These are phyloP conservation scores for Girardia tigrina DNA, from an alignment of 2,888 invertebrate genomes.

Conservation along the genomic window DNA sequence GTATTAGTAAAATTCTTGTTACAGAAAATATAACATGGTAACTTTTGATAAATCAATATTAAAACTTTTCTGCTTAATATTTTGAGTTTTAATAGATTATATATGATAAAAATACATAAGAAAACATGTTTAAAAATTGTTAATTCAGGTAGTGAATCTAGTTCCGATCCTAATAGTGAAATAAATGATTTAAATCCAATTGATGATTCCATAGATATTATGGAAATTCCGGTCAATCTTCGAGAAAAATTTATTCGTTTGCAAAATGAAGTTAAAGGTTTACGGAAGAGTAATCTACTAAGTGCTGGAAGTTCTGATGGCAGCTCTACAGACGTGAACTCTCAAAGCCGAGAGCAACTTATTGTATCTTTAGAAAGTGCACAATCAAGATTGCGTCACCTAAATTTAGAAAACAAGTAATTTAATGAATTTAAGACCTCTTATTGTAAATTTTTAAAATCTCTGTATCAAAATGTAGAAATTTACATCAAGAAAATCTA, in stretches of 20 bases:
- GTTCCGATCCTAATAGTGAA: not conserved
- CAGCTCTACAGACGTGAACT: not conserved
- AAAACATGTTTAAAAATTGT: too few species aligned
- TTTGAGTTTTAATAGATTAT: too few species aligned
- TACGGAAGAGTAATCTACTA: not conserved
- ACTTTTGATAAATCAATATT: too few species aligned
- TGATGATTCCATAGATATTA: not conserved
- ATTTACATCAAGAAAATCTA: not conserved
- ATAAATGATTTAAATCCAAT: not conserved
- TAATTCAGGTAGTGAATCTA: not conserved
- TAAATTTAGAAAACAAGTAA: slow-evolving; percentile 6
- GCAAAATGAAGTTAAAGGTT: not conserved
- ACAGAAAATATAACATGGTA: too few species aligned
- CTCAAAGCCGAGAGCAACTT: not conserved
- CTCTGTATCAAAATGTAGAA: too few species aligned
- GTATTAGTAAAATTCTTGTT: too few species aligned
- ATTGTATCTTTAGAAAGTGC: slow-evolving; percentile 1
- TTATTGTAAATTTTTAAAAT: too few species aligned
- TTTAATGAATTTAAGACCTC: too few species aligned
- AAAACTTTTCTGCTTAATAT: too few species aligned
- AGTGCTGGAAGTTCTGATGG: not conserved
- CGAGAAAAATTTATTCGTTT: not conserved
- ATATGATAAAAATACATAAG: too few species aligned
- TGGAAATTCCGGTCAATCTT: not conserved
- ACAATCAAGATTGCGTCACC: not conserved